Percentiles rank a stretch among this genome's conserved stretches.
Evolutionary conservation across 1,140 invertebrate species (phyloP).

Genomic region (Cardiocondyla obscurior): DNA sequence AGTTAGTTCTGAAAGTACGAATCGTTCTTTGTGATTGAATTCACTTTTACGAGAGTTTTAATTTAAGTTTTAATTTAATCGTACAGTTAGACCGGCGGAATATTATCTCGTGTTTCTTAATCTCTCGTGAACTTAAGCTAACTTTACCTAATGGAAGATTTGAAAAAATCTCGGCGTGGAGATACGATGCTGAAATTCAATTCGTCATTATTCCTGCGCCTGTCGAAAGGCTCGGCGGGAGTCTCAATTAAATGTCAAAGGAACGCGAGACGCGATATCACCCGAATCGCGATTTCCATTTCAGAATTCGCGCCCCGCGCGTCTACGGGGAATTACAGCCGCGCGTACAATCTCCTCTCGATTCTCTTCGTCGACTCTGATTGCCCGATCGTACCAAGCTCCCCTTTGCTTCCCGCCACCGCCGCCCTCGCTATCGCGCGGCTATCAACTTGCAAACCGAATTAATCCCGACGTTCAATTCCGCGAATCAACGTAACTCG

Average conservation of each 20-base stretch:
- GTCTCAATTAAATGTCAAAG: slow-evolving; percentile 59
- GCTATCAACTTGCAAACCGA: slow-evolving; percentile 57
- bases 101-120: no score
- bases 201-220: not conserved
- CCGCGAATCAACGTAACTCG: slow-evolving; percentile 62
- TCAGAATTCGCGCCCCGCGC: not conserved
- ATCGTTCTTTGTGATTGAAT: not conserved
- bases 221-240: not conserved
- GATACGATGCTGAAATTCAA: not conserved
- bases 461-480: slow-evolving; percentile 68
- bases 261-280: slow-evolving; percentile 59
- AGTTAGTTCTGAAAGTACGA: not conserved
- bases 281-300: slow-evolving; percentile 33
- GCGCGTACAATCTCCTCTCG: slow-evolving; percentile 38
- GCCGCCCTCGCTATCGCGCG: not conserved
- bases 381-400: slow-evolving; percentile 52
- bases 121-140: not conserved
- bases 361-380: slow-evolving; percentile 50
- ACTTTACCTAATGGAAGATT: not conserved
- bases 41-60: not conserved
- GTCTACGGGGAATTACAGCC: slow-evolving; percentile 3
- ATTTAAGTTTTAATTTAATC: not conserved
- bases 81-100: not conserved
- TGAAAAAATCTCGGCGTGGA: not conserved
- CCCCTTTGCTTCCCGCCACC: not conserved